Percentiles rank a stretch among this genome's conserved stretches.
These are phyloP conservation scores for Brachyistius frenatus DNA, from an alignment of 2,113 vertebrate genomes.

Conservation along the genomic window DNA sequence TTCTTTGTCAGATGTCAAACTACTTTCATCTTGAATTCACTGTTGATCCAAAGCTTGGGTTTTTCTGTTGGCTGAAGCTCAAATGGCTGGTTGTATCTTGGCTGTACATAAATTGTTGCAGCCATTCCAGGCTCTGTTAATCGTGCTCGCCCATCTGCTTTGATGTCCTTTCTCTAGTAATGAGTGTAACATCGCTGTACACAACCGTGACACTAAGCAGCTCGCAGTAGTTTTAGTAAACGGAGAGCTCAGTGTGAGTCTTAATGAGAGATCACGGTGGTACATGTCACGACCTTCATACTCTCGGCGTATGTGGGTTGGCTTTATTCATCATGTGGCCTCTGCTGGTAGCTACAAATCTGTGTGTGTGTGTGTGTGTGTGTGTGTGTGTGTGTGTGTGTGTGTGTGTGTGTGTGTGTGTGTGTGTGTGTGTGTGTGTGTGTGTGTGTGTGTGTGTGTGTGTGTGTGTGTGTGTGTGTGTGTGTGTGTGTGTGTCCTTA, in stretches of 20 bases:
- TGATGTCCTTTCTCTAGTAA: slow-evolving; percentile 73
- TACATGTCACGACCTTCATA: slow-evolving; percentile 30
- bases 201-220: slow-evolving; percentile 52
- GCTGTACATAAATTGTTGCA: slow-evolving; percentile 57
- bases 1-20: slow-evolving; percentile 1
- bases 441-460: background rate
- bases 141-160: slow-evolving; percentile 68
- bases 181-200: slow-evolving; percentile 63
- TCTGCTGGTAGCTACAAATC: slow-evolving; percentile 4
- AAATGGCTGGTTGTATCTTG: slow-evolving; percentile 51
- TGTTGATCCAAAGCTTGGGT: slow-evolving; percentile 19
- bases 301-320: slow-evolving; percentile 14
- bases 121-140: slow-evolving; percentile 61
- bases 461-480: background rate
- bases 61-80: slow-evolving; percentile 33
- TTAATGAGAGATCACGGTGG: slow-evolving; percentile 50
- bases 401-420: background rate
- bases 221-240: slow-evolving; percentile 48
- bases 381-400: background rate
- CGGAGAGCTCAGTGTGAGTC: slow-evolving; percentile 14
- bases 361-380: background rate
- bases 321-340: slow-evolving; percentile 6
- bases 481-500: background rate
- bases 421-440: slow-evolving; percentile 5
- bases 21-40: slow-evolving; percentile 41